Conservation (phyloP, 1,140 invertebrate species). For the Matsumurasca onukii region DNA sequence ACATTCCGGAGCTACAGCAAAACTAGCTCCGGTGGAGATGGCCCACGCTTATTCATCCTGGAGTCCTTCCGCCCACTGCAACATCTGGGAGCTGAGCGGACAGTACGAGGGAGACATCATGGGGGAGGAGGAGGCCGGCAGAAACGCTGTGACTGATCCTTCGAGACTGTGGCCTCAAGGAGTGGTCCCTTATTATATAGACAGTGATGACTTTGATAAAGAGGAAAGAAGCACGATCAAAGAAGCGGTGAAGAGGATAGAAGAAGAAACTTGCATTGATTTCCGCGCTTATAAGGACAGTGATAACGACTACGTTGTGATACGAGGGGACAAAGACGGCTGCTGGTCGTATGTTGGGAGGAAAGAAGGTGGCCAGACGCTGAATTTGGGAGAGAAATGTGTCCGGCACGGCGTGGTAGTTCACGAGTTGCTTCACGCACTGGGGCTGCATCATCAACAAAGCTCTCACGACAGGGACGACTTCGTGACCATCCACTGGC, state of each 20-base stretch:
- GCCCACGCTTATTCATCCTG: slow-evolving; percentile 24
- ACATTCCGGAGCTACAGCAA: not conserved
- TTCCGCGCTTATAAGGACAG: slow-evolving; percentile 57
- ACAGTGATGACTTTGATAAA: slow-evolving; percentile 56
- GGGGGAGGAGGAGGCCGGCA: slow-evolving; percentile 45
- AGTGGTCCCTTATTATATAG: slow-evolving; percentile 51
- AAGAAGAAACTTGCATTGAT: slow-evolving; percentile 58
- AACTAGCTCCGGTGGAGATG: not conserved
- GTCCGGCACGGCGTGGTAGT: slow-evolving; percentile 59
- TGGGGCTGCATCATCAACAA: slow-evolving; percentile 69
- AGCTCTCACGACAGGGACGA: slow-evolving; percentile 64
- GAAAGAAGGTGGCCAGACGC: slow-evolving; percentile 57
- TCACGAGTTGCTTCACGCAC: slow-evolving; percentile 65
- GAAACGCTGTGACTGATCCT: slow-evolving; percentile 53
- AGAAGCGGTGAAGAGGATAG: slow-evolving; percentile 55
- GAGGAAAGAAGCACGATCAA: slow-evolving; percentile 52
- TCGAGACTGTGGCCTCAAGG: slow-evolving; percentile 60
- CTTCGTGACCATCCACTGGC: slow-evolving; percentile 60
- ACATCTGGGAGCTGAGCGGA: slow-evolving; percentile 57
- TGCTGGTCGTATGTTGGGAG: slow-evolving; percentile 59
- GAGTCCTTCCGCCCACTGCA: not conserved
- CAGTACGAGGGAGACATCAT: slow-evolving; percentile 59
- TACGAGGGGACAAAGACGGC: slow-evolving; percentile 48
- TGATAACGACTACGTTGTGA: slow-evolving; percentile 56
- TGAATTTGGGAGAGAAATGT: slow-evolving; percentile 58